These are phyloP conservation scores for Ips nitidus DNA, from an alignment of 1,140 invertebrate species.

Conservation along the genomic window DNA sequence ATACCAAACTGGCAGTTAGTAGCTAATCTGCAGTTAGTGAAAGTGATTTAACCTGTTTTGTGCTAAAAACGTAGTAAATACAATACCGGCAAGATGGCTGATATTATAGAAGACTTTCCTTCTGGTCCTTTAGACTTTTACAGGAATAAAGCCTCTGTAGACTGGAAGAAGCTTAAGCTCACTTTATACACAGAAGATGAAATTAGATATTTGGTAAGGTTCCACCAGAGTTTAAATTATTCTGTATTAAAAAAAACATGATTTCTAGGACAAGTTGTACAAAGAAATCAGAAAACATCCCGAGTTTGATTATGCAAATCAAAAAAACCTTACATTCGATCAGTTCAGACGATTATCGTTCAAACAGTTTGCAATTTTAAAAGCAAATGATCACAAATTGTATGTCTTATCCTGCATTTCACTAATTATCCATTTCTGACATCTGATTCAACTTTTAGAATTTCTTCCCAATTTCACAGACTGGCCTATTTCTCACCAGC, in stretches of 20 bases:
- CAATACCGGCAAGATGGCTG: background rate
- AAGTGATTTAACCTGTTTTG: too few relatives aligned
- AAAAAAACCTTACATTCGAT: conserved; percentile 54
- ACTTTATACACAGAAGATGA: conserved; percentile 71
- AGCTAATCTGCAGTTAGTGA: too few relatives aligned
- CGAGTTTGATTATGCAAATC: conserved; percentile 3
- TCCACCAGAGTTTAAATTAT: background rate
- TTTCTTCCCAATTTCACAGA: too few relatives aligned
- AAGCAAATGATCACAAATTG: conserved; percentile 56
- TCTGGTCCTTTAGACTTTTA: conserved; percentile 71
- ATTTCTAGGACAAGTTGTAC: conserved; percentile 33
- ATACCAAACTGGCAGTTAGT: too few relatives aligned
- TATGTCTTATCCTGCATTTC: too few relatives aligned
- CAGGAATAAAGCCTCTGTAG: conserved; percentile 70
- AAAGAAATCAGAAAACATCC: conserved; percentile 34
- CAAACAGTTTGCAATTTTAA: conserved; percentile 63
- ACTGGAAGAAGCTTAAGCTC: conserved; percentile 75
- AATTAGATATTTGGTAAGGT: conserved; percentile 67
- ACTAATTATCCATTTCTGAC: too few relatives aligned
- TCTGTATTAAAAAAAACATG: background rate
- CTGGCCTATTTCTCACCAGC: conserved; percentile 47
- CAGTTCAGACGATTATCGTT: conserved; percentile 64
- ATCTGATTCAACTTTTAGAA: too few relatives aligned
- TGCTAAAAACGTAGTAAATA: too few relatives aligned
- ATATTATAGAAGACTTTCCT: conserved; percentile 54